Percentiles rank a stretch among this genome's conserved stretches.
Conservation (phyloP, 2,113 vertebrate genomes). For the Cardinalis cardinalis region DNA sequence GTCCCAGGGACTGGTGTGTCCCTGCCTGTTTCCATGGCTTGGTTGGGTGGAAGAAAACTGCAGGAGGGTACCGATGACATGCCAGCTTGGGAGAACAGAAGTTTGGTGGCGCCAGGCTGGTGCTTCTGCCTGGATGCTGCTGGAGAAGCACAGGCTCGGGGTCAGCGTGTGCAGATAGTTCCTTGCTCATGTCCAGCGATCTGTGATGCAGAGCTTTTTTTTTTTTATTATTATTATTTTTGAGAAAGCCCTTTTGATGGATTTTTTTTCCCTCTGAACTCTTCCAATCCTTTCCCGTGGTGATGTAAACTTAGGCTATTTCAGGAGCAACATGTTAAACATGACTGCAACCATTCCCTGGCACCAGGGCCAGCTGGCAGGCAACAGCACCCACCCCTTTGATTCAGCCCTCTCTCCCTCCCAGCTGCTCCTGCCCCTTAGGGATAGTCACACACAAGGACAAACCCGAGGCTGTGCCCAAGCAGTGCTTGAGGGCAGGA, state of each 20-base stretch:
- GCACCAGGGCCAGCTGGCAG: conserved; percentile 11
- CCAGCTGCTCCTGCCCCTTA: background rate
- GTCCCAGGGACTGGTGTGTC: accelerated
- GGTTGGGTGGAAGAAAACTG: background rate
- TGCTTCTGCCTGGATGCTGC: background rate
- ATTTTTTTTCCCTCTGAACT: conserved; percentile 35
- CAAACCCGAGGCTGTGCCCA: background rate
- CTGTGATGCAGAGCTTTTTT: background rate
- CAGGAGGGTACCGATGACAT: background rate
- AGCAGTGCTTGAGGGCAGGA: background rate
- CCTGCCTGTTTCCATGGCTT: accelerated
- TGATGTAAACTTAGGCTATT: conserved; percentile 44
- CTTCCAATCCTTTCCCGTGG: background rate
- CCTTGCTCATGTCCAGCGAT: accelerated
- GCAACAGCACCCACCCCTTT: background rate
- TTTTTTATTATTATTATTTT: background rate
- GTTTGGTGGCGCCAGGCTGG: background rate
- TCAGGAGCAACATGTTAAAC: conserved; percentile 44
- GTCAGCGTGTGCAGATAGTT: background rate
- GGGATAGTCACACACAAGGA: accelerated
- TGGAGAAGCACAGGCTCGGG: accelerated
- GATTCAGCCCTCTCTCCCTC: background rate
- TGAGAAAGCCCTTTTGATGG: background rate
- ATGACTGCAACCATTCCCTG: background rate
- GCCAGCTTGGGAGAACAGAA: background rate